Percentiles rank a stretch among this genome's conserved stretches.
phyloP scores from a whole-genome alignment of 2,888 invertebrate genomes.

The Bhutanitis thaidina region DNA sequence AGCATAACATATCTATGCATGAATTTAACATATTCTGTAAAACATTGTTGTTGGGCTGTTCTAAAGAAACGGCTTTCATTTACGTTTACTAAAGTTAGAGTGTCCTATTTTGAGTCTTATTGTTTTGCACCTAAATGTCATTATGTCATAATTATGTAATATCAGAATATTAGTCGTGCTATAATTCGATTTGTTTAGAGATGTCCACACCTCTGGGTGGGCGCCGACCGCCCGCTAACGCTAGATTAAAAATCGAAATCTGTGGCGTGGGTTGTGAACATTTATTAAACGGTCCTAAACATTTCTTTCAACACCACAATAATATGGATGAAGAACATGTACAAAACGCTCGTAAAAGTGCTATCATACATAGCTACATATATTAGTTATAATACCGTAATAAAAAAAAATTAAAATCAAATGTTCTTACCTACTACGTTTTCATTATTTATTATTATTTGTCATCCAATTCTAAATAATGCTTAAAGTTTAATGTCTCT shows the following conservation, averaged over 20 bases:
- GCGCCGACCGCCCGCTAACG: slow-evolving; percentile 65
- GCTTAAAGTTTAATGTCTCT: no score
- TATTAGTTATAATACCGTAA: no score
- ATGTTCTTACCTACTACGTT: no score
- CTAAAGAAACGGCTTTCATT: slow-evolving; percentile 4
- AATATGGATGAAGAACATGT: slow-evolving; percentile 49
- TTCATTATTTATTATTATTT: no score
- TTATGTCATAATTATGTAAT: slow-evolving; percentile 8
- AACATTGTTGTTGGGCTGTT: slow-evolving; percentile 7
- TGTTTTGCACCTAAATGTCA: slow-evolving; percentile 22
- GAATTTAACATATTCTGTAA: slow-evolving; percentile 17
- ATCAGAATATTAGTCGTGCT: slow-evolving; percentile 34
- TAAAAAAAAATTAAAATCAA: no score
- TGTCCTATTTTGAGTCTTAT: slow-evolving; percentile 34
- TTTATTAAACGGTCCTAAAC: slow-evolving; percentile 61
- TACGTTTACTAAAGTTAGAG: not conserved
- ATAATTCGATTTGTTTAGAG: slow-evolving; percentile 69
- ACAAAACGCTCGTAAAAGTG: slow-evolving; percentile 33
- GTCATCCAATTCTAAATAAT: no score
- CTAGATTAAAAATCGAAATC: slow-evolving; percentile 59
- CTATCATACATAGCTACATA: not conserved
- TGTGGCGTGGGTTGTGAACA: slow-evolving; percentile 63
- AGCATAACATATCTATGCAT: slow-evolving; percentile 20
- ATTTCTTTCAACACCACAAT: slow-evolving; percentile 64
- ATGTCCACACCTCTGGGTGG: slow-evolving; percentile 76